A percentile compares a stretch with the other conserved stretches of the same genome.
These are phyloP conservation scores for Ametastegia equiseti DNA, from an alignment of 2,888 invertebrate genomes.

Conservation along the genomic window DNA sequence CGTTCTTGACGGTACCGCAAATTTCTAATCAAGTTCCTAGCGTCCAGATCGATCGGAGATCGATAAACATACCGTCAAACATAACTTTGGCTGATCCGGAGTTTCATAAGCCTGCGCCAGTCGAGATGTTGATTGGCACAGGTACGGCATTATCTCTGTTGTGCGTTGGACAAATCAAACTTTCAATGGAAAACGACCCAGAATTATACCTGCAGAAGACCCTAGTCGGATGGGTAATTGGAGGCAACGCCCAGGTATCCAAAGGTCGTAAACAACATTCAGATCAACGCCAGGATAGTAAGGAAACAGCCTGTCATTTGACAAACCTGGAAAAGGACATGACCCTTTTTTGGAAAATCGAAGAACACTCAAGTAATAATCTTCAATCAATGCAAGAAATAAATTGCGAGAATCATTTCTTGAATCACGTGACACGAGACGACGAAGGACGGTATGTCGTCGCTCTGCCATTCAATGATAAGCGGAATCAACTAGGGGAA, in stretches of 20 bases:
- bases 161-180: background rate
- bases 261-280: background rate
- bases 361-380: background rate
- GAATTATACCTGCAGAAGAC: conserved; percentile 51
- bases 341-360: background rate
- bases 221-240: conserved; percentile 54
- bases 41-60: conserved; percentile 41
- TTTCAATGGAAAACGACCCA: background rate
- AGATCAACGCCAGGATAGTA: background rate
- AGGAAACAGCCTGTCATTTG: background rate
- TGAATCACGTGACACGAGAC: conserved; percentile 47
- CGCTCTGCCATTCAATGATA: conserved; percentile 54
- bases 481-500: too few species aligned
- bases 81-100: conserved; percentile 54
- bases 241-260: conserved; percentile 16
- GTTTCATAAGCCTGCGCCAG: conserved; percentile 53
- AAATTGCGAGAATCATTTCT: conserved; percentile 55
- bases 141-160: conserved; percentile 51
- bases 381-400: conserved; percentile 48
- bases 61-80: conserved; percentile 50
- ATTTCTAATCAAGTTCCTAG: conserved; percentile 49
- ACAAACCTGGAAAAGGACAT: background rate
- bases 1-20: conserved; percentile 44
- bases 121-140: conserved; percentile 54
- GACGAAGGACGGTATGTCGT: conserved; percentile 53